Percentiles rank a stretch among this genome's conserved stretches.
These are phyloP conservation scores for Dendrophyllia cribrosa DNA, from an alignment of 64 coral and sea anemone genomes.

Conservation along the genomic window DNA sequence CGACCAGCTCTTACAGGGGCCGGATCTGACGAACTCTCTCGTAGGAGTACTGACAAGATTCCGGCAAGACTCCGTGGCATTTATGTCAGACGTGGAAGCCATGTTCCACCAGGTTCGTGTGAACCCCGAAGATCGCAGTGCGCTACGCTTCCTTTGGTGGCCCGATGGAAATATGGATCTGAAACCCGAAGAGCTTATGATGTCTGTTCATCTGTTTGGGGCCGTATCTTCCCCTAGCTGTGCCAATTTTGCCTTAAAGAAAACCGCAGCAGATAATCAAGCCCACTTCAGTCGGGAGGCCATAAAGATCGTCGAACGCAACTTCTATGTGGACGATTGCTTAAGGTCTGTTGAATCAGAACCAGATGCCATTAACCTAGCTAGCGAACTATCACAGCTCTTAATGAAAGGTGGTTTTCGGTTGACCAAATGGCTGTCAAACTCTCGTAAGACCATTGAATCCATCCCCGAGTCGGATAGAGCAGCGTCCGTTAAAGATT, in stretches of 20 bases:
- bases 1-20: too few species aligned
- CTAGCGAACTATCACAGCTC: not conserved
- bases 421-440: constrained; percentile 52
- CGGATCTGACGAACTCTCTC: too few species aligned
- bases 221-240: not conserved
- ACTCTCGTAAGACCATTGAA: constrained; percentile 5
- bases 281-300: not conserved
- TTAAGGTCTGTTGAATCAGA: constrained; percentile 27
- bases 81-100: too few species aligned
- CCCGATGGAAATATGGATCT: too few species aligned
- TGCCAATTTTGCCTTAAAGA: not conserved
- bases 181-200: too few species aligned
- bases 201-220: constrained; percentile 27
- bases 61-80: too few species aligned
- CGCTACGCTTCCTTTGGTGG: too few species aligned
- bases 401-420: constrained; percentile 48
- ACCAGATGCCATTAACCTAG: constrained; percentile 26
- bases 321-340: constrained; percentile 44
- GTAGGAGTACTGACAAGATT: too few species aligned
- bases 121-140: too few species aligned
- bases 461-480: constrained; percentile 27
- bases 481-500: constrained; percentile 8
- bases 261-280: constrained; percentile 36
- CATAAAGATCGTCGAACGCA: constrained; percentile 27
- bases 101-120: too few species aligned